These are phyloP conservation scores for Calameuta pallipes DNA, from an alignment of 2,888 invertebrate species.

Conservation along the genomic window DNA sequence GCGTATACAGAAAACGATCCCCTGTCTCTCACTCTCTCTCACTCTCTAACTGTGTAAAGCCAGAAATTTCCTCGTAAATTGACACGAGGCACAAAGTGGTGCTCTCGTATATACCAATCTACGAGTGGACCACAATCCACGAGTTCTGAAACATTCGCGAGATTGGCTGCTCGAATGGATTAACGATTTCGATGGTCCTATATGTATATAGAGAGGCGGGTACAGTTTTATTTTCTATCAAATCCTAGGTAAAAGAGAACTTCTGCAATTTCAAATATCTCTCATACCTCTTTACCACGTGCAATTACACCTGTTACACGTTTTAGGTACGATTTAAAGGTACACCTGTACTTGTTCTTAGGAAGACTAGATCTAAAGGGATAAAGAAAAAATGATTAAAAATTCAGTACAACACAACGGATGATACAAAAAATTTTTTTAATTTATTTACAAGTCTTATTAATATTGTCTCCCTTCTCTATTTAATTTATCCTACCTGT, in stretches of 20 bases:
- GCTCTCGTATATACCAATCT: conserved; percentile 3
- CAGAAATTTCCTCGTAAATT: not conserved
- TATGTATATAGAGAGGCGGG: not conserved
- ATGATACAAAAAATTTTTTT: not conserved
- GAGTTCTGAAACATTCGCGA: not conserved
- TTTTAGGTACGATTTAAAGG: not conserved
- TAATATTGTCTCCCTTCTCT: not conserved
- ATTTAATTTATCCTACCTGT: not conserved
- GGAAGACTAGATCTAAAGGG: not conserved
- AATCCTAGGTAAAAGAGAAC: too few relatives aligned
- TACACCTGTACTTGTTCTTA: not conserved
- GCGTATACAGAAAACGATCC: not conserved
- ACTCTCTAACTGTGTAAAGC: not conserved
- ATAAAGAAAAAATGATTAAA: not conserved
- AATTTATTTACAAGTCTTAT: not conserved
- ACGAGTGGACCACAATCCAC: not conserved
- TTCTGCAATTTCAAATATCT: too few relatives aligned
- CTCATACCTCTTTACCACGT: not conserved
- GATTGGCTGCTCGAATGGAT: not conserved
- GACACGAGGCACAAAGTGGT: not conserved
- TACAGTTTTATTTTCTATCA: not conserved
- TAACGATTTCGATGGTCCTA: not conserved
- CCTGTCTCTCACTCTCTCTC: not conserved
- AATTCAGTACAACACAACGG: not conserved
- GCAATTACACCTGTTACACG: not conserved